Percentiles rank a stretch among this genome's conserved stretches.
phyloP scores from a whole-genome alignment of 2,888 invertebrate genomes.

The Dolichopus griseipennis region DNA sequence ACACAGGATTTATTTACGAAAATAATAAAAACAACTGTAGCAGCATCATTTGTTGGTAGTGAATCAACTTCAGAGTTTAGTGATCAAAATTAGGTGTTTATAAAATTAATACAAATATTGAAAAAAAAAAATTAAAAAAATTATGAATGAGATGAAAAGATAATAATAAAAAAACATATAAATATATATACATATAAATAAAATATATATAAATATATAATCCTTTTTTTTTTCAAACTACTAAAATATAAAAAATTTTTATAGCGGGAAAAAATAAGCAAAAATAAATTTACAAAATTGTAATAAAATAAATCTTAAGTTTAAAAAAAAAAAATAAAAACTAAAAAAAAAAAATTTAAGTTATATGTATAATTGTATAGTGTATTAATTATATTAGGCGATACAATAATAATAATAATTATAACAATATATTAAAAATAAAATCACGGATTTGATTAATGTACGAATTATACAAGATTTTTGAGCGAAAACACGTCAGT shows the following conservation, averaged over 20 bases:
- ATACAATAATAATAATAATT: too few relatives aligned
- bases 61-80: neutral
- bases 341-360: too few relatives aligned
- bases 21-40: neutral
- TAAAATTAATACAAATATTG: too few relatives aligned
- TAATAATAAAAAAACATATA: too few relatives aligned
- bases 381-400: neutral
- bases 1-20: neutral
- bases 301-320: neutral
- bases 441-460: neutral
- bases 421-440: neutral
- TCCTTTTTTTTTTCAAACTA: too few relatives aligned
- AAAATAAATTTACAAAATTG: neutral
- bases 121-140: too few relatives aligned
- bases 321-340: too few relatives aligned
- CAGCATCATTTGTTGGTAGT: neutral
- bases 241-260: neutral
- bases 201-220: too few relatives aligned
- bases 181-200: too few relatives aligned
- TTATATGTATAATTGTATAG: slow-evolving; percentile 1
- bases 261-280: neutral
- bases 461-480: neutral
- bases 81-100: neutral
- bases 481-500: too few relatives aligned
- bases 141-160: too few relatives aligned